Conservation (phyloP, 2,888 invertebrate species). For the Philhelius pedissequus region DNA sequence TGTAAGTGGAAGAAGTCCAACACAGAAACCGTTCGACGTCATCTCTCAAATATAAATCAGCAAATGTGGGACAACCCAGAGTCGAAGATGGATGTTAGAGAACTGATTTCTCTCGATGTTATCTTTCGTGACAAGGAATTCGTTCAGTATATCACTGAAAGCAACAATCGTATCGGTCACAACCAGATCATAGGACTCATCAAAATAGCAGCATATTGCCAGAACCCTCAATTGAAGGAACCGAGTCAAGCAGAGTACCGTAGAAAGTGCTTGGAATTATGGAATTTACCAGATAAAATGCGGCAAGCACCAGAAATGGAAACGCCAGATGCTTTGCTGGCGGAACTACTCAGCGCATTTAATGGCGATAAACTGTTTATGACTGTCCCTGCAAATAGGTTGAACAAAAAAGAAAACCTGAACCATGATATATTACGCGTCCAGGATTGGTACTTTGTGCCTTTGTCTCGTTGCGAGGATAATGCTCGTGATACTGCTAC, state of each 20-base stretch:
- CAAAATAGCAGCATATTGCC: constrained; percentile 91
- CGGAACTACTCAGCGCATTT: constrained; percentile 75
- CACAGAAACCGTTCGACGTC: constrained; percentile 83
- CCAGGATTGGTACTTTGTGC: constrained; percentile 85
- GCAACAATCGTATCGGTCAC: constrained; percentile 87
- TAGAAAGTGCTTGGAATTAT: constrained; percentile 85
- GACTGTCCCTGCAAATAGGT: constrained; percentile 61
- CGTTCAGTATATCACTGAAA: constrained; percentile 87
- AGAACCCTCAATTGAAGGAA: constrained; percentile 86
- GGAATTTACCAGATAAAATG: constrained; percentile 84
- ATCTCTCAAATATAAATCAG: constrained; percentile 86
- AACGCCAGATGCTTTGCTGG: constrained; percentile 73
- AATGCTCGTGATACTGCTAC: constrained; percentile 74
- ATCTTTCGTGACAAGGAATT: constrained; percentile 87
- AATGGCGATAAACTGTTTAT: constrained; percentile 73
- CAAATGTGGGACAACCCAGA: constrained; percentile 80
- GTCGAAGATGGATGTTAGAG: constrained; percentile 80
- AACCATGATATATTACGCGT: constrained; percentile 75
- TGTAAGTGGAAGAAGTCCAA: constrained; percentile 87
- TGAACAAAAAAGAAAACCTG: constrained; percentile 70
- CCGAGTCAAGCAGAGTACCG: constrained; percentile 85
- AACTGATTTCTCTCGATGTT: constrained; percentile 86
- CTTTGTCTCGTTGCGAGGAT: constrained; percentile 76
- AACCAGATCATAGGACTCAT: constrained; percentile 87
- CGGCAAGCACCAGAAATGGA: constrained; percentile 80